A percentile compares a stretch with the other conserved stretches of the same genome.
Conservation (phyloP, 1,140 invertebrate species). For the Phymorhynchus buccinoides region DNA sequence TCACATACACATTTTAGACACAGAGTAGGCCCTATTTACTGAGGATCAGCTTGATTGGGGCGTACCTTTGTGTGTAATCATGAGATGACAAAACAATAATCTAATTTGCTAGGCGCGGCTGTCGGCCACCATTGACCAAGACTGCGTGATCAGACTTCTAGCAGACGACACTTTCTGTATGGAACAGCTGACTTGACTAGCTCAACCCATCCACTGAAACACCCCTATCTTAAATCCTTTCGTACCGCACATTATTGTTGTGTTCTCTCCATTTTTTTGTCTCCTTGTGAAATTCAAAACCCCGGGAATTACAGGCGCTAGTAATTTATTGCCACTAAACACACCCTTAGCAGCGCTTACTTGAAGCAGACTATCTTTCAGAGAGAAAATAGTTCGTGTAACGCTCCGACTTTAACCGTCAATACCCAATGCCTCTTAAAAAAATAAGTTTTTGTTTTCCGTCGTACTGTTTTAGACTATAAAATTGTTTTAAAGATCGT, state of each 20-base stretch:
- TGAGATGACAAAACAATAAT: too few relatives aligned
- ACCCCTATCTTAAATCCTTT: background rate
- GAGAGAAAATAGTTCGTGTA: slow-evolving; percentile 28
- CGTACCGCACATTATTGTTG: background rate
- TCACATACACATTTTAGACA: too few relatives aligned
- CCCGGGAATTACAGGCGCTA: slow-evolving; percentile 24
- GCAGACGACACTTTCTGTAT: background rate
- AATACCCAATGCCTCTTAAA: too few relatives aligned
- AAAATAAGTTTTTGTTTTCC: too few relatives aligned
- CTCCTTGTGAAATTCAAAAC: slow-evolving; percentile 23
- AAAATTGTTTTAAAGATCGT: background rate
- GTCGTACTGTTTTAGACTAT: background rate
- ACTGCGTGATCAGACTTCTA: background rate
- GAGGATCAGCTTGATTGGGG: too few relatives aligned
- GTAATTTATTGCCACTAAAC: slow-evolving; percentile 37
- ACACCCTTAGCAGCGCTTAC: slow-evolving; percentile 28
- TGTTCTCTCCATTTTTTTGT: background rate
- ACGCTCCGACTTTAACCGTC: background rate
- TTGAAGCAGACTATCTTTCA: slow-evolving; percentile 23
- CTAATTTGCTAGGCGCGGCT: too few relatives aligned
- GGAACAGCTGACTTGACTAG: background rate
- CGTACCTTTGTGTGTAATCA: too few relatives aligned
- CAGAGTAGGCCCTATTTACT: too few relatives aligned
- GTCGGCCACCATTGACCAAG: too few relatives aligned
- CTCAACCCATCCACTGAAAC: background rate